Base-by-base conservation (phyloP, 2,797 vertebrate species). In the Coilia nasus region DNA sequence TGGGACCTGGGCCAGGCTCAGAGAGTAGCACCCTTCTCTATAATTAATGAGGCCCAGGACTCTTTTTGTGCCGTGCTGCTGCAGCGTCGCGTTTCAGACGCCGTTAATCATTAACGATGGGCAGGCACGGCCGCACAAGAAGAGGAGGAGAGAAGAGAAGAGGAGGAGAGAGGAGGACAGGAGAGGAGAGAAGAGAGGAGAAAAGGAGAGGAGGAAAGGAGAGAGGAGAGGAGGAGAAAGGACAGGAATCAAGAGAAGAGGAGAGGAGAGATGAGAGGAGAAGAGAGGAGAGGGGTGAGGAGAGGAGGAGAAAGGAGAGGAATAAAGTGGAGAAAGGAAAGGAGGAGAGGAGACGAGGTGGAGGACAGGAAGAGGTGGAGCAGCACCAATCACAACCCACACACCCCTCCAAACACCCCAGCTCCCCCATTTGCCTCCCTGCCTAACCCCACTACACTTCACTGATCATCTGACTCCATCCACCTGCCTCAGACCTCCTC, bases 81-180 rank as follows among this genome's bases (percentile, higher is more conserved):
- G 54, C 7, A 14, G 85, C 28, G 44, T 86, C 12, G 54, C 67
- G 91, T 96, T 95, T 93, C 94, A 82, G 86, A 86, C 84, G 86
- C 91, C 84, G 80, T 96, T 89, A 94, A 94, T 94, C 89, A 94
- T 96, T 95, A 89, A 95, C 62, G 82, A 90, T 86, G 56, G 50
- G 83, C 41, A 17, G 86, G 83, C 71, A 4, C 0, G 25, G 11
- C n/a, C 0, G 9, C 59, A 64, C n/a, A 64, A 11, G n/a, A 64
- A n/a, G n/a, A 64, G 9, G 6, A 64, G 19, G 3, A 17, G 12
- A 57, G 14, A 57, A 3, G 3, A 60, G 57, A 60, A 67, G n/a
- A 23, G 3, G 10, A 67, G 59, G 21, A 4, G 25, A 2, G 60
- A n/a, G 21, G n/a, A n/a, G 12, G 15, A 71, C 19, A 41, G 83